Base-by-base conservation (phyloP, 1,140 invertebrate genomes). In the Steinernema khuongi region DNA sequence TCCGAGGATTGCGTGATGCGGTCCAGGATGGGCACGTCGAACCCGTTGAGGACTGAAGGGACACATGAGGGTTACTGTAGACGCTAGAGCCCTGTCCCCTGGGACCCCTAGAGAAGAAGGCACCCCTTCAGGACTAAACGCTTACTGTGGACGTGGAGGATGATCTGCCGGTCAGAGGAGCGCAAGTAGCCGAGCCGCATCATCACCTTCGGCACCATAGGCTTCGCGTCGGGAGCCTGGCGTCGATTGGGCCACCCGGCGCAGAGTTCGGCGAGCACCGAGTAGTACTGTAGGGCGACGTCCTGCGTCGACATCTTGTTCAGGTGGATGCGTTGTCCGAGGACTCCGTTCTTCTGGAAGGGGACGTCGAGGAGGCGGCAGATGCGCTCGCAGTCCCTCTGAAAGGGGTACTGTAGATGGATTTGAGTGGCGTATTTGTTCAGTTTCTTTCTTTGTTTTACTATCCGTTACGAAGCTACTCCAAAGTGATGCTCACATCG, bases 11-110 rank as follows among this genome's bases (percentile, higher is more conserved):
- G 31, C 11, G 31, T 69, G 11, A 33, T 11, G 68, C 31, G 41
- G 68, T 69, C 68, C 7, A 69, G 22, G 19, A 69, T 50, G 14
- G 68, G 68, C 4, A 69, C 31, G 28, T 69, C 41, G 31, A 50
- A 69, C n/a, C 68, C 68, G 68, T 22, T 69, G 4, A 69, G 11
- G 11, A 69, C 68, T 69, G 68, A 69, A 69, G 30, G 2, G 26
- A 7, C 4, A 14, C 26, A 14, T 60, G 22, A 7, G 2, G 22
- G 7, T n/a, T n/a, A n/a, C n/a, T n/a, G n/a, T n/a, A n/a, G n/a
- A n/a, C n/a, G n/a, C n/a, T n/a, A n/a, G n/a, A n/a, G n/a, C n/a
- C n/a, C n/a, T n/a, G n/a, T n/a, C n/a, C n/a, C n/a, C n/a, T n/a
- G n/a, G n/a, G n/a, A n/a, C n/a, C n/a, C n/a, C n/a, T n/a, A n/a